Evolutionary conservation across 2,113 vertebrate genomes (phyloP).

Genomic region (Salvelinus namaycush): DNA sequence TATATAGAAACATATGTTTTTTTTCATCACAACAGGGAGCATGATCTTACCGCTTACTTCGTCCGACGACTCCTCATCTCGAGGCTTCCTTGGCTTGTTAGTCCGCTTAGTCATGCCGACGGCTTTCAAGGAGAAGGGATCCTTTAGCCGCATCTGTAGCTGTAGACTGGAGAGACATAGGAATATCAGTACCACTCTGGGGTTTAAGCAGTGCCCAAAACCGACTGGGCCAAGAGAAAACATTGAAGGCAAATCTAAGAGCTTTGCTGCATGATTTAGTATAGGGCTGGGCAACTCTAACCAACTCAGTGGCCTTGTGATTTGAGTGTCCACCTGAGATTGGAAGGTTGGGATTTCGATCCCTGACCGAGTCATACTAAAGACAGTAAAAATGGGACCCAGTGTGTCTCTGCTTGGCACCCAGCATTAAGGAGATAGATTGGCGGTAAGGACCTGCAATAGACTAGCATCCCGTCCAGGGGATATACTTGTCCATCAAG

Average conservation of each 20-base stretch:
- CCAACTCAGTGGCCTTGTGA: neutral
- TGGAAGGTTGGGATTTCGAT: too few species aligned
- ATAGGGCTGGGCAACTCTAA: neutral
- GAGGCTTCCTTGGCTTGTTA: conserved; percentile 82
- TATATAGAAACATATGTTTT: neutral
- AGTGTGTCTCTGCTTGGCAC: too few species aligned
- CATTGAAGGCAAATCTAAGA: neutral
- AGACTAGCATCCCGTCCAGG: too few species aligned
- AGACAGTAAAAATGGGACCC: too few species aligned
- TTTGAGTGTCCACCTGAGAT: too few species aligned
- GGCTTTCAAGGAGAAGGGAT: conserved; percentile 83
- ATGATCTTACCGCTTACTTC: conserved; percentile 85
- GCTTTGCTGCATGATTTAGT: neutral
- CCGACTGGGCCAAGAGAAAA: neutral
- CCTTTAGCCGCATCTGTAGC: conserved; percentile 96
- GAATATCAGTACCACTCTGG: neutral
- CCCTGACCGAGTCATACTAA: too few species aligned
- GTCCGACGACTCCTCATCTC: conserved; percentile 96
- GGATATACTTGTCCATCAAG: too few species aligned
- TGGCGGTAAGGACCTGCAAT: too few species aligned
- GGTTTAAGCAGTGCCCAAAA: neutral
- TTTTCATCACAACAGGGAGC: neutral
- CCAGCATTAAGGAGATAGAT: too few species aligned
- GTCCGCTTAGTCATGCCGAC: conserved; percentile 88
- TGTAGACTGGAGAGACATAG: conserved; percentile 46